Conservation (phyloP, 2,113 vertebrate species). For the Speoplatyrhinus poulsoni region DNA sequence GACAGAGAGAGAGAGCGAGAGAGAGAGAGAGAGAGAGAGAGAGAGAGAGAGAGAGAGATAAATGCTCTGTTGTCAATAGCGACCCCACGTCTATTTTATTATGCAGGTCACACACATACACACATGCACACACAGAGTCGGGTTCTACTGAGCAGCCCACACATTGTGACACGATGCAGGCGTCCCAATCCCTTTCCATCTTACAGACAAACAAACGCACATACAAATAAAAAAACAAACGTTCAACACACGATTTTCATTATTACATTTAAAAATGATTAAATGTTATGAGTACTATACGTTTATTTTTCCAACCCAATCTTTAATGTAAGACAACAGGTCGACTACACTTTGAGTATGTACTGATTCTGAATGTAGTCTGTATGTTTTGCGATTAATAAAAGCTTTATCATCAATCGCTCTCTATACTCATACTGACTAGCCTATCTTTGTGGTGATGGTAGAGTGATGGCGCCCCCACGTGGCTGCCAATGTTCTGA, state of each 20-base stretch:
- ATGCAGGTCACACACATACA: constrained; percentile 60
- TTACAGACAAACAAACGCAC: background rate
- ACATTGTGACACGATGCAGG: background rate
- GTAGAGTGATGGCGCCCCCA: constrained; percentile 40
- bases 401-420: constrained; percentile 29
- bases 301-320: background rate
- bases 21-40: constrained; percentile 1
- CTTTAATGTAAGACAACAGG: background rate
- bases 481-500: constrained; percentile 24
- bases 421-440: background rate
- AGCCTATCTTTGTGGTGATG: background rate
- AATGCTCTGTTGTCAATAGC: constrained; percentile 42
- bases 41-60: background rate
- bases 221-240: background rate
- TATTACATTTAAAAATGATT: too few relatives aligned
- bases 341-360: too few relatives aligned
- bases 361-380: background rate
- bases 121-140: constrained; percentile 5
- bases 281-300: too few relatives aligned
- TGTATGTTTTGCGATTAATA: constrained; percentile 10
- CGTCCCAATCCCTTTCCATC: constrained; percentile 5
- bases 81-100: constrained; percentile 44
- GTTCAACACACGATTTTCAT: background rate
- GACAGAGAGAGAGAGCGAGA: background rate
- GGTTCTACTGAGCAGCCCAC: constrained; percentile 25